A percentile compares a stretch with the other conserved stretches of the same genome.
These are phyloP conservation scores for Phyllostomus hastatus DNA, from an alignment of 2,113 vertebrate species.

Conservation along the genomic window DNA sequence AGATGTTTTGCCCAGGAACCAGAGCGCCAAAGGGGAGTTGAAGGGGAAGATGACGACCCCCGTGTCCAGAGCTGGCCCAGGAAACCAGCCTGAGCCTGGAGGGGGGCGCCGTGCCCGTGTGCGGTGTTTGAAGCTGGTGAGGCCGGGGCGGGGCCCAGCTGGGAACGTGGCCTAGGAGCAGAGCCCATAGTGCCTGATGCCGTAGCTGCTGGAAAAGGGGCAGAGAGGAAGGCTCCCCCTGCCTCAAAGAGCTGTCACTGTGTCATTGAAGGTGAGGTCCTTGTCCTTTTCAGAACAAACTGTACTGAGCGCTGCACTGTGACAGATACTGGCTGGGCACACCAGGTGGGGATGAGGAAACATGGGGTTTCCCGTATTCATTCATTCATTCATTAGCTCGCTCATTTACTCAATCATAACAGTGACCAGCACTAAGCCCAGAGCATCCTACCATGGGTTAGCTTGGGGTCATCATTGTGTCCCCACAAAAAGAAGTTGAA, in stretches of 20 bases:
- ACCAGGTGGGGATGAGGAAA: accelerated
- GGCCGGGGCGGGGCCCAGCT: accelerated
- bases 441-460: neutral
- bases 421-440: accelerated
- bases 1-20: conserved; percentile 43
- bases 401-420: neutral
- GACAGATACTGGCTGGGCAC: accelerated
- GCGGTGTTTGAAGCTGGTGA: accelerated
- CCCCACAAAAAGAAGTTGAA: neutral
- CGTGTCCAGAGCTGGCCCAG: accelerated
- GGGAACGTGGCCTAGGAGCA: neutral
- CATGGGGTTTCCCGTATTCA: accelerated
- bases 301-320: accelerated
- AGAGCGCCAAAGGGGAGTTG: conserved; percentile 51
- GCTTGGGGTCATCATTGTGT: accelerated
- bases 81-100: neutral
- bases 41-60: conserved; percentile 70
- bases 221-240: accelerated
- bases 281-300: neutral
- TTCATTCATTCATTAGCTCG: neutral
- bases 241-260: neutral
- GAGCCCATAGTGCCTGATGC: accelerated
- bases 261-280: neutral
- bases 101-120: neutral
- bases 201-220: accelerated